These are phyloP conservation scores for Bostrychus sinensis DNA, from an alignment of 2,113 vertebrate genomes.

Conservation along the genomic window DNA sequence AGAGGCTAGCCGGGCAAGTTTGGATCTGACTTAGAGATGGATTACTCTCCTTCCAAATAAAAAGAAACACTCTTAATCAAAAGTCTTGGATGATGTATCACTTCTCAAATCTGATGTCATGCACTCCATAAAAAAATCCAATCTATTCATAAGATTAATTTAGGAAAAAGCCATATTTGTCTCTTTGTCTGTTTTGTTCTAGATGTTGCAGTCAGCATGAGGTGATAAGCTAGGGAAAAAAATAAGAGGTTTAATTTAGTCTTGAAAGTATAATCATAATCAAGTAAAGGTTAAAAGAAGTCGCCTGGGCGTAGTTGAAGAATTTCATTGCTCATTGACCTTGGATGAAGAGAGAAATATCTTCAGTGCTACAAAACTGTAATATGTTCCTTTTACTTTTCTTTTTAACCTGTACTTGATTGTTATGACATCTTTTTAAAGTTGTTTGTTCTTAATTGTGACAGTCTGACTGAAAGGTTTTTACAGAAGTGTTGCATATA, in stretches of 20 bases:
- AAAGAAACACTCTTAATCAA: background rate
- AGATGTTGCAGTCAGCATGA: background rate
- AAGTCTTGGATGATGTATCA: background rate
- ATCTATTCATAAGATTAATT: background rate
- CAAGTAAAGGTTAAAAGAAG: slow-evolving; percentile 5
- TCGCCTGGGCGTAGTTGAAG: background rate
- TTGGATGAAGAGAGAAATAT: too few relatives aligned
- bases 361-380: background rate
- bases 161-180: background rate
- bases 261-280: background rate
- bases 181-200: background rate
- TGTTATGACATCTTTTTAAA: too few relatives aligned
- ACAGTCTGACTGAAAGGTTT: too few relatives aligned
- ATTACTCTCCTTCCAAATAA: slow-evolving; percentile 10
- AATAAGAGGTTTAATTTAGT: background rate
- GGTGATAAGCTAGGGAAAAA: background rate
- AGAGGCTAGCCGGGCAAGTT: slow-evolving; percentile 26
- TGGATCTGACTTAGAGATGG: slow-evolving; percentile 18
- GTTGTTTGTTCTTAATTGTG: too few relatives aligned
- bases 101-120: slow-evolving; percentile 1
- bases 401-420: background rate
- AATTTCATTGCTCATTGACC: background rate
- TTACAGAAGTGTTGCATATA: too few relatives aligned
- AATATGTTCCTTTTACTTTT: background rate
- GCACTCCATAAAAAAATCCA: background rate